Conservation (phyloP, 2,888 invertebrate genomes). For the Caenorhabditis virilis region DNA sequence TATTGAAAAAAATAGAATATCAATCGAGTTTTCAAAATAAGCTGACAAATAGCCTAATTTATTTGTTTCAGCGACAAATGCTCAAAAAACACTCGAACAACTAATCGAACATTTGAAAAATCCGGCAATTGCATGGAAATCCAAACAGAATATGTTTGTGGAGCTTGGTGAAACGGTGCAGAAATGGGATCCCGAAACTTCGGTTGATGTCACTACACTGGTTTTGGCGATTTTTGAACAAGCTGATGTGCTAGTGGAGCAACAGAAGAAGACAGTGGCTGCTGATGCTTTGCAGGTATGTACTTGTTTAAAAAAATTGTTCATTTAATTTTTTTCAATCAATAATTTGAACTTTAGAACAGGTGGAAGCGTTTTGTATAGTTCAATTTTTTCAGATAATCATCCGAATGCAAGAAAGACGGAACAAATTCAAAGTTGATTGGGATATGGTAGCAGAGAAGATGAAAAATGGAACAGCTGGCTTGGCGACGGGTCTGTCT, state of each 20-base stretch:
- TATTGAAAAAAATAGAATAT: too few species aligned
- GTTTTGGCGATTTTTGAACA: slow-evolving; percentile 18
- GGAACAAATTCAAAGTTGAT: slow-evolving; percentile 21
- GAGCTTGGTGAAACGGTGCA: slow-evolving; percentile 24
- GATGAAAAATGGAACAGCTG: slow-evolving; percentile 23
- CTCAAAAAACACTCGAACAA: slow-evolving; percentile 10
- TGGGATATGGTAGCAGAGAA: slow-evolving; percentile 28
- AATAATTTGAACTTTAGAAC: slow-evolving; percentile 28
- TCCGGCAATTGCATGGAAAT: slow-evolving; percentile 37
- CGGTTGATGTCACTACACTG: slow-evolving; percentile 15
- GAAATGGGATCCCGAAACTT: slow-evolving; percentile 11
- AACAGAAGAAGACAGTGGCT: slow-evolving; percentile 40
- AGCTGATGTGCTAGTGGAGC: slow-evolving; percentile 31
- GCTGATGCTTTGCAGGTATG: slow-evolving; percentile 36
- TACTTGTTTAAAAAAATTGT: background rate
- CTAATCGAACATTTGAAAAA: slow-evolving; percentile 13
- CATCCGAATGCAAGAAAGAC: slow-evolving; percentile 27
- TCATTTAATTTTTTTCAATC: slow-evolving; percentile 2
- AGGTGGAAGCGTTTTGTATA: too few species aligned
- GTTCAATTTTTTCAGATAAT: slow-evolving; percentile 18
- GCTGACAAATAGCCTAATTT: too few species aligned
- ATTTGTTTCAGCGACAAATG: too few species aligned
- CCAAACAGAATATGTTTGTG: slow-evolving; percentile 36
- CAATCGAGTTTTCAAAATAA: too few species aligned
- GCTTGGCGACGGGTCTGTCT: slow-evolving; percentile 28